phyloP scores from a whole-genome alignment of 1,140 invertebrate genomes.

The Chironomus tepperi region DNA sequence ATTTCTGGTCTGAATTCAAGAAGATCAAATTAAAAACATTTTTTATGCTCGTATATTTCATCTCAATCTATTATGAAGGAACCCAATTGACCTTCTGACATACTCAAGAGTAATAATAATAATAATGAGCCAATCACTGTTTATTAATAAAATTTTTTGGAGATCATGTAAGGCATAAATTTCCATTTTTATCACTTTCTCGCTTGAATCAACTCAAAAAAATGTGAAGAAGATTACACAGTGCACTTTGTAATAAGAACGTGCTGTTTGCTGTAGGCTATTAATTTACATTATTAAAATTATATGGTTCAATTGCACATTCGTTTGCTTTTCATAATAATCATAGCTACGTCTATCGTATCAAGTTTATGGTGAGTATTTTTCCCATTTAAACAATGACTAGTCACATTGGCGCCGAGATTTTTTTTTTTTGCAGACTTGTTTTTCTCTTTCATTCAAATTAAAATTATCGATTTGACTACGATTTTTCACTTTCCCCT shows the following conservation, averaged over 20 bases:
- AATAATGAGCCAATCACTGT: no score
- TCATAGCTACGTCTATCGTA: neutral
- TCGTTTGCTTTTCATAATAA: neutral
- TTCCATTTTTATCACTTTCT: neutral
- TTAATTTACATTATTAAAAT: slow-evolving; percentile 15
- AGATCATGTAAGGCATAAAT: no score
- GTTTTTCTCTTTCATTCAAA: neutral
- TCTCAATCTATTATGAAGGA: neutral
- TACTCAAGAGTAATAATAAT: neutral
- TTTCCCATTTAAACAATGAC: neutral
- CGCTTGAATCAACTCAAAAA: neutral
- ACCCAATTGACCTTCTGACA: neutral
- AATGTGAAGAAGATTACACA: neutral
- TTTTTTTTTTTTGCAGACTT: neutral
- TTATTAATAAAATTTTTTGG: no score
- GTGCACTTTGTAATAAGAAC: neutral
- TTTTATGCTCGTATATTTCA: neutral
- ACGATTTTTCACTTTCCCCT: neutral
- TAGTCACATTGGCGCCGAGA: slow-evolving; percentile 15
- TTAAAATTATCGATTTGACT: neutral
- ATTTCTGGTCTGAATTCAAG: neutral
- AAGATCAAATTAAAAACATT: neutral
- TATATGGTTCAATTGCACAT: neutral
- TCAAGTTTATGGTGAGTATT: neutral
- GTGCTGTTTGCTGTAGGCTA: neutral